Evolutionary conservation across 2,888 invertebrate genomes (phyloP).

Genomic region (Orchesellides sinensis): DNA sequence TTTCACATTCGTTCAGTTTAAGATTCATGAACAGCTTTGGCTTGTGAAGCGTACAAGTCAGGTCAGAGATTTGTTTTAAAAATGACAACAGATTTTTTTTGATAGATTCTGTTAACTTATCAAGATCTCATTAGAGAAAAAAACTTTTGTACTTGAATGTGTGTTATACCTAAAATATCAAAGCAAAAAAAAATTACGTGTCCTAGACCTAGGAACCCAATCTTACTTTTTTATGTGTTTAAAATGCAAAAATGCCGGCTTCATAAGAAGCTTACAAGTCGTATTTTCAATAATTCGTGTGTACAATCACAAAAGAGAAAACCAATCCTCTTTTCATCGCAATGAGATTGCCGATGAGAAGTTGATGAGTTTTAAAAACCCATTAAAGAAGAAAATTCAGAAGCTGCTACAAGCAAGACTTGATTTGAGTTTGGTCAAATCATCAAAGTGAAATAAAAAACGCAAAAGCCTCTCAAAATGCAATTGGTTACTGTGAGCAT

Average conservation of each 20-base stretch:
- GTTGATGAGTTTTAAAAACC: conserved; percentile 62
- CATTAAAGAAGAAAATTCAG: conserved; percentile 59
- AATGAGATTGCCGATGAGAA: conserved; percentile 30
- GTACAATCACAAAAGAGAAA: not conserved
- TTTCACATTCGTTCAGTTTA: too few relatives aligned
- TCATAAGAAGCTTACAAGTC: not conserved
- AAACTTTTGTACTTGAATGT: not conserved
- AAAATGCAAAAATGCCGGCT: not conserved
- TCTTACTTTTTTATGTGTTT: not conserved
- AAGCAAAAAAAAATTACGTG: not conserved
- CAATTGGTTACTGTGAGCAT: conserved; percentile 49
- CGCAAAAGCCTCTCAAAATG: conserved; percentile 42
- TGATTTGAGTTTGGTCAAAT: conserved; percentile 62
- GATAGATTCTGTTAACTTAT: too few relatives aligned
- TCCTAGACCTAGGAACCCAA: not conserved
- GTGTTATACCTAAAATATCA: not conserved
- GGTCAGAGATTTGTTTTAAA: too few relatives aligned
- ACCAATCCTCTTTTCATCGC: conserved; percentile 16
- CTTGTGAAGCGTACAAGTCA: not conserved
- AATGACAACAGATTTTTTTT: too few relatives aligned
- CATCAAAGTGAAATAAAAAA: conserved; percentile 35
- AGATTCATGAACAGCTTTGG: not conserved
- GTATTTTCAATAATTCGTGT: not conserved
- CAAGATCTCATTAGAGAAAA: not conserved
- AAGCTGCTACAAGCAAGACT: conserved; percentile 62